Evolutionary conservation across 2,888 invertebrate species (phyloP), one percentile per base, ranked within the genome.

Genomic region (Acholoe squamosa): DNA sequence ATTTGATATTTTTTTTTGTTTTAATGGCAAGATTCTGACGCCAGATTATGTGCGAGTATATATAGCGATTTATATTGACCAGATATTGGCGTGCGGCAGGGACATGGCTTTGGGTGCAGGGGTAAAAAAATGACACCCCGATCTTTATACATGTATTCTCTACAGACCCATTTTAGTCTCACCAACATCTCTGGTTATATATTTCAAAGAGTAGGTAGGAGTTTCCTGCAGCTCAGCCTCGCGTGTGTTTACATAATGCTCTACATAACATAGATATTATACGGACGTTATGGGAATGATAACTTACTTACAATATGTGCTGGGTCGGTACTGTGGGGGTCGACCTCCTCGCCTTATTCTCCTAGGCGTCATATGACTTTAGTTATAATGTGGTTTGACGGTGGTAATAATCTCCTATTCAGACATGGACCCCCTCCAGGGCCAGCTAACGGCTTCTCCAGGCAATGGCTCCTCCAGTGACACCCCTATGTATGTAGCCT

Each of bases 401-500:
- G 3, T 71, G 31, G 71, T 71, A 71, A 71, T n/a, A 19, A n/a
- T 0, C 61, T 28, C 71, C 28, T 28, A 28, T 71, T 7, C 31
- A 22, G 25, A 28, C 28, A n/a, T 28, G 28, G 25, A 71, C 71
- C 71, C 71, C 71, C 71, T 61, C 22, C 61, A n/a, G 61, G 19
- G 61, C 19, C n/a, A n/a, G n/a, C n/a, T n/a, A n/a, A n/a, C n/a
- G n/a, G 67, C 28, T 25, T 28, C 71, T n/a, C 28, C 71, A 28
- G 71, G n/a, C 31, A 71, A 14, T 71, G 28, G 28, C 71, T 71
- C 71, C 71, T 71, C 71, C 28, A 71, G 61, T 71, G 71, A 71
- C 71, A 71, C 25, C 71, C 28, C 16, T 28, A 61, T 61, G 61
- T 1, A n/a, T 7, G 71, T 71, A 28, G 5, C 61, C n/a, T 71